Evolutionary conservation across 2,113 vertebrate species (phyloP).

Genomic region (Pollimyrus isidori): DNA sequence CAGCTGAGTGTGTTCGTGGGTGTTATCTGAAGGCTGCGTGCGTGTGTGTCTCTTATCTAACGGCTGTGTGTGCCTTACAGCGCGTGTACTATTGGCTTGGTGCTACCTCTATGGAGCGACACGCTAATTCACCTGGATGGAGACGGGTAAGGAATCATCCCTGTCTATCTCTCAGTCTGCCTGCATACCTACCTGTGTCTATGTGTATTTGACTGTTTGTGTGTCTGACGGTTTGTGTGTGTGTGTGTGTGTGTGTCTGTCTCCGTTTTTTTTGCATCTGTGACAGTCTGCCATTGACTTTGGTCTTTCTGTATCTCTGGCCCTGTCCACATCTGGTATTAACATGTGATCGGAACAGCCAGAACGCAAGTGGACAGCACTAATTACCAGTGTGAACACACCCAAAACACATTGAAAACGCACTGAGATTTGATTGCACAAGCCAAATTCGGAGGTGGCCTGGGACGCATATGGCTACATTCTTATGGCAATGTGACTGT

Average conservation of each 20-base stretch:
- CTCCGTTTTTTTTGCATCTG: background rate
- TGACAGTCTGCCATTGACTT: conserved; percentile 6
- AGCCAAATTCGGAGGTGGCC: too few species aligned
- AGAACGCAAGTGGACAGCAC: too few species aligned
- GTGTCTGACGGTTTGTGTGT: too few species aligned
- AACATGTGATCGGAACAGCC: too few species aligned
- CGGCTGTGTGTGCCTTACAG: conserved; percentile 48
- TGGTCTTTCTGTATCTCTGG: background rate
- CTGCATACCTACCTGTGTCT: too few species aligned
- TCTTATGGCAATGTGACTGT: too few species aligned
- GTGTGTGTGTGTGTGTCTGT: conserved; percentile 15
- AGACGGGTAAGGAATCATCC: conserved; percentile 76
- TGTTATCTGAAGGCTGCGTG: conserved; percentile 13
- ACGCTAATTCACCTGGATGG: conserved; percentile 96
- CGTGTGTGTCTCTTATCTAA: background rate
- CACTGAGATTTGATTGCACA: too few species aligned
- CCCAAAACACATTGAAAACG: too few species aligned
- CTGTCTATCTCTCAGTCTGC: background rate
- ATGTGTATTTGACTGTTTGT: background rate
- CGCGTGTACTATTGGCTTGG: conserved; percentile 85
- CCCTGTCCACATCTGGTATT: background rate
- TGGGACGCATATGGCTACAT: too few species aligned
- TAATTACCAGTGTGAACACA: too few species aligned
- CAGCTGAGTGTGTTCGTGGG: background rate
- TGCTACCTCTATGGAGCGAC: conserved; percentile 95